These are phyloP conservation scores for Pseudomugil tenellus DNA, from an alignment of 2,797 vertebrate species.

Conservation along the genomic window DNA sequence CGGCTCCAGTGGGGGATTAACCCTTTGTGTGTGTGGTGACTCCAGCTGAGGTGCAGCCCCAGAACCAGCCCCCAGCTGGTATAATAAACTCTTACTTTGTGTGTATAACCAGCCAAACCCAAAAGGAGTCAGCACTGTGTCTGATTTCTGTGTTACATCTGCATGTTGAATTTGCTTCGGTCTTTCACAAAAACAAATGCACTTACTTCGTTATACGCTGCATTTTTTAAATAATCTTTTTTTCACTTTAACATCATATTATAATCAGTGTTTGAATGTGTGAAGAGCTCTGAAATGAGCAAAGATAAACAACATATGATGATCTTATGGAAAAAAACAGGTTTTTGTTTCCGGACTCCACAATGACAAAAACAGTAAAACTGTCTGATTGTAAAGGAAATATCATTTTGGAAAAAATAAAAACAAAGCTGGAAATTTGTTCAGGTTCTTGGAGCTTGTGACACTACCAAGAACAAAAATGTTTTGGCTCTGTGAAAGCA, in stretches of 20 bases:
- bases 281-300: neutral
- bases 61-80: slow-evolving; percentile 32
- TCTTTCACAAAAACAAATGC: too few species aligned
- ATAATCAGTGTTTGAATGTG: neutral
- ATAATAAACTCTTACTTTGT: slow-evolving; percentile 55
- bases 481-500: neutral
- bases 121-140: slow-evolving; percentile 15
- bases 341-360: neutral
- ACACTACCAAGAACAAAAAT: neutral
- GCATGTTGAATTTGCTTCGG: slow-evolving; percentile 6
- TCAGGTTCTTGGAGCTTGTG: neutral
- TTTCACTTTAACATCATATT: neutral
- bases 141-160: slow-evolving; percentile 13
- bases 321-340: neutral
- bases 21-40: slow-evolving; percentile 55
- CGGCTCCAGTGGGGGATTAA: slow-evolving; percentile 63
- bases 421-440: neutral
- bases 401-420: neutral
- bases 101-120: slow-evolving; percentile 26
- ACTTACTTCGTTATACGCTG: neutral
- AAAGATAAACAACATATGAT: neutral
- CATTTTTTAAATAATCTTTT: neutral
- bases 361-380: neutral
- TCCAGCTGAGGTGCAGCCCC: slow-evolving; percentile 36
- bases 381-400: neutral